Base-by-base conservation (phyloP, 2,888 invertebrate genomes). In the Norana najaformis region DNA sequence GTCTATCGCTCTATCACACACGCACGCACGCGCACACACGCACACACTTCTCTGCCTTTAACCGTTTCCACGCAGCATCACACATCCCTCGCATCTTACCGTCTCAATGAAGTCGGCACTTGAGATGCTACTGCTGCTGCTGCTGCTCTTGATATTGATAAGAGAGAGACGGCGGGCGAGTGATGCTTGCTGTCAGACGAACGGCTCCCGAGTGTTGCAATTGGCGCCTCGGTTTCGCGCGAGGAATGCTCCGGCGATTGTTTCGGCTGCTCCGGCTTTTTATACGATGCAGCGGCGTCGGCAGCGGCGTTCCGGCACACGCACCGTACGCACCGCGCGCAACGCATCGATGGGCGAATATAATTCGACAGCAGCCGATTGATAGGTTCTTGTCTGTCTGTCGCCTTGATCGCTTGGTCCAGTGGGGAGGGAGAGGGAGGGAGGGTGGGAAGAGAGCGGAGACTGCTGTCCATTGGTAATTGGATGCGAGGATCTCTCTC, bases 401-500 rank as follows among this genome's bases (percentile, higher is more conserved):
- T 88, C 88, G 88, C 36, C 88, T 88, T 35, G 88, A 69, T 69
- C 69, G 69, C 69, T 69, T 69, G n/a, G 30, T 69, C 69, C 69
- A n/a, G 69, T 69, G n/a, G 69, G 69, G n/a, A n/a, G n/a, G 88
- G 39, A 39, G 39, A 34, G 88, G 88, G 6, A 30, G 37, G 88
- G 23, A 30, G 39, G 37, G 3, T 6, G 41, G 35, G 37, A 23
- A 39, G 88, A 30, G 88, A 30, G 23, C 35, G 11, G 5, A 30
- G 88, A 88, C 37, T 39, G 39, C 35, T 38, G 39, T 30, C 11
- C 4, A 35, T 38, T 23, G 88, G 37, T 35, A 88, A 0, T 5
- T 35, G 88, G 2, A 41, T n/a, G 41, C 20, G 38, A 38, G 11
- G n/a, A 11, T n/a, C 13, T 88, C 34, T 36, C 3, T 83, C 35